Evolutionary conservation across 2,113 vertebrate genomes (phyloP).

Genomic region (Peucedramus taeniatus): DNA sequence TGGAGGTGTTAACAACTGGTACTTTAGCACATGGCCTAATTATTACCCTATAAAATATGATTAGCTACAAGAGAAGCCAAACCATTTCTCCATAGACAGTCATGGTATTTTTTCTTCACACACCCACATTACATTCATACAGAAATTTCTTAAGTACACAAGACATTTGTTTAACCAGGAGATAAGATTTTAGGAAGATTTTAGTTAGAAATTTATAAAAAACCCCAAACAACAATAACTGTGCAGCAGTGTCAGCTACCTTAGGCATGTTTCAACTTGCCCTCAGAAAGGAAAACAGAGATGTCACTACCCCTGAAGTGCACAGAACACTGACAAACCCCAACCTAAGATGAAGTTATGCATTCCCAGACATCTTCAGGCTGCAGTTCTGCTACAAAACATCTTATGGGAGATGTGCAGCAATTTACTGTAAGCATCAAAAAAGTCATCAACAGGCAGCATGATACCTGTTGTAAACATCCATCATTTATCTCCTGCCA

Average conservation of each 20-base stretch:
- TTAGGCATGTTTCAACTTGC: not conserved
- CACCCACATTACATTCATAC: not conserved
- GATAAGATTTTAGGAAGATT: not conserved
- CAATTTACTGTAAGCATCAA: not conserved
- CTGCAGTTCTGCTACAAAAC: not conserved
- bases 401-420: not conserved
- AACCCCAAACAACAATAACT: not conserved
- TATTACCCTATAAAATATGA: not conserved
- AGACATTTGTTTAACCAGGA: not conserved
- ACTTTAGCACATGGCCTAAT: not conserved
- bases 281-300: not conserved
- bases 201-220: not conserved
- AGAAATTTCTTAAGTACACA: not conserved
- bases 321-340: not conserved
- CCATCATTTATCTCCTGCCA: not conserved
- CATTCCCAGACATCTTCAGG: not conserved
- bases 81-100: not conserved
- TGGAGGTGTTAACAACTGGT: constrained; percentile 16
- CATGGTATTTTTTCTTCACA: not conserved
- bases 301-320: not conserved
- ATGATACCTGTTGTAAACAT: not conserved
- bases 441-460: not conserved
- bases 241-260: not conserved
- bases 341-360: not conserved
- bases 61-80: not conserved